phyloP scores from a whole-genome alignment of 1,140 invertebrate genomes.

The Thrips palmi region DNA sequence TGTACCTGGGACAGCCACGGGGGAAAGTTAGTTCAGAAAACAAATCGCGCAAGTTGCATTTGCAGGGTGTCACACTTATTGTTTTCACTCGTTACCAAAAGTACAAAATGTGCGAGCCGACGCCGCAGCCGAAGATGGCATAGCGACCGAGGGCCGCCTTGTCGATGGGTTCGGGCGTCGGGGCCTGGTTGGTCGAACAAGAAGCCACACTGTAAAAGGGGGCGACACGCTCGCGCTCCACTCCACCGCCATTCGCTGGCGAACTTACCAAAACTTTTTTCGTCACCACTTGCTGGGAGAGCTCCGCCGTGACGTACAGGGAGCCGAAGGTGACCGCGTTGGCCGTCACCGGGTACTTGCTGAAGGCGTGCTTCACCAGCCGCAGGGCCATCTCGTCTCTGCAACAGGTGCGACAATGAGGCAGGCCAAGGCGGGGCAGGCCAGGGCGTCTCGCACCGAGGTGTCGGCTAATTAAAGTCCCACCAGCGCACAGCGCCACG shows the following conservation, averaged over 20 bases:
- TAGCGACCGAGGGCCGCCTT: constrained; percentile 31
- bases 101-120: constrained; percentile 38
- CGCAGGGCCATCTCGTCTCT: constrained; percentile 6
- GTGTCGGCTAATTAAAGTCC: too few species aligned
- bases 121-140: constrained; percentile 34
- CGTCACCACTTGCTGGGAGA: constrained; percentile 52
- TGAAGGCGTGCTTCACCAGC: constrained; percentile 18
- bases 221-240: background rate
- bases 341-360: constrained; percentile 38
- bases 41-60: background rate
- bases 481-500: too few species aligned
- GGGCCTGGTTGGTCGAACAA: constrained; percentile 22
- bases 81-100: constrained; percentile 28
- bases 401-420: too few species aligned
- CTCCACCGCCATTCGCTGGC: background rate
- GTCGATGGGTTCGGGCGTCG: constrained; percentile 30
- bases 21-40: constrained; percentile 6
- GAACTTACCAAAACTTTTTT: constrained; percentile 36
- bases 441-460: too few species aligned
- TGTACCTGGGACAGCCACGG: constrained; percentile 39
- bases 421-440: too few species aligned
- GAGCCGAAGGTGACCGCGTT: constrained; percentile 58
- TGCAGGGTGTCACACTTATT: constrained; percentile 1
- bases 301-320: constrained; percentile 57
- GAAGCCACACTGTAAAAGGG: constrained; percentile 8